Base-by-base conservation (phyloP, 2,888 invertebrate genomes). In the Schizotus pectinicornis region DNA sequence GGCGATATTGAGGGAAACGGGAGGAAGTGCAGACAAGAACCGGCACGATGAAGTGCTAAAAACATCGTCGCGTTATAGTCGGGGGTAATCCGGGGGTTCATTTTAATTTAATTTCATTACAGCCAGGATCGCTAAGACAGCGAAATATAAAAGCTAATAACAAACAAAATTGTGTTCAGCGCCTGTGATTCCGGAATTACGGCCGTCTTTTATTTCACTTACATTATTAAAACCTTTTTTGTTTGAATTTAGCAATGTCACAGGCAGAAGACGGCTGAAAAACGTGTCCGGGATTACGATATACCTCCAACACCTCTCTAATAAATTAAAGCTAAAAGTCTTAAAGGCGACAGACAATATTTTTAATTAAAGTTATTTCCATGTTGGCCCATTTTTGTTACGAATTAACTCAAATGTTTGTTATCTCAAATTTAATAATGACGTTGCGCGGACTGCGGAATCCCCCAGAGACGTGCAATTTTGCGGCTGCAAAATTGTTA, bases 191-290 rank as follows among this genome's bases (percentile, higher is more conserved):
- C 38, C 37, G 36, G 37, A 56, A 49, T 49, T 49, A 48, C 49
- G 33, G 30, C 32, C 43, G 48, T 22, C 56, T 43, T 56, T 49
- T 56, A 42, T 48, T 56, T 56, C 49, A 56, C 42, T 56, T 49
- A 54, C 47, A 47, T 54, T 54, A 49, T 56, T 56, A 49, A 37
- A 49, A 36, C 14, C 45, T 34, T 56, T 56, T 48, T 56, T 56
- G 49, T 48, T 56, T 32, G 37, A 56, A 56, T 56, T 56, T 56
- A 56, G 49, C 49, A 56, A 56, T 56, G 56, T 56, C 56, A 56
- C 43, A 38, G 22, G 12, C 48, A 56, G 56, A 43, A 49, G 56
- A 33, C 32, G 13, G 31, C 36, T 31, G 35, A 31, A 49, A 56
- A 43, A 56, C 56, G 56, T 56, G 56, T 49, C 30, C 38, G 8